These are phyloP conservation scores for Tricholauxania praeusta DNA, from an alignment of 2,888 invertebrate genomes.

Conservation along the genomic window DNA sequence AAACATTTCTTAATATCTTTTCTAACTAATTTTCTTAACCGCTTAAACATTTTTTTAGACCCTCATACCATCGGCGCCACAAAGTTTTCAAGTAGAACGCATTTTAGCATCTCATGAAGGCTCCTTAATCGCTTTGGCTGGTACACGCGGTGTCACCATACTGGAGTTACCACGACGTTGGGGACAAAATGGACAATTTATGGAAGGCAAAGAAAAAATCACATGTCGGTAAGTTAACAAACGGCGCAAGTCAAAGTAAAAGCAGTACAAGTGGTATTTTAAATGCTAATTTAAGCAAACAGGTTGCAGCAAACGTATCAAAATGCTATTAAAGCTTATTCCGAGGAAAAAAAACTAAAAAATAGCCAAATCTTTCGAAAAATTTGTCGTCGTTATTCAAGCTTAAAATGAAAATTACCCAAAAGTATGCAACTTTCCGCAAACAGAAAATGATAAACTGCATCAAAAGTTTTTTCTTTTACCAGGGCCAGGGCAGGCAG, in stretches of 20 bases:
- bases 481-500: conserved; percentile 34
- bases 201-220: conserved; percentile 75
- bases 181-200: conserved; percentile 75
- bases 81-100: conserved; percentile 75
- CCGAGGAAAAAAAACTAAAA: conserved; percentile 48
- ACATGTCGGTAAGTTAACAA: conserved; percentile 69
- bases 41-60: conserved; percentile 68
- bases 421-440: conserved; percentile 42
- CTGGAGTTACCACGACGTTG: conserved; percentile 78
- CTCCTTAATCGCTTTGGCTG: conserved; percentile 75
- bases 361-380: conserved; percentile 45
- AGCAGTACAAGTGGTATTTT: conserved; percentile 32
- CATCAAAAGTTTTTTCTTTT: conserved; percentile 53
- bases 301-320: conserved; percentile 47
- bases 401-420: conserved; percentile 63
- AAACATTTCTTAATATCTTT: conserved; percentile 38
- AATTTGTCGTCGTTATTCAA: conserved; percentile 61
- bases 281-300: conserved; percentile 36
- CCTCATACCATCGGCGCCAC: conserved; percentile 74
- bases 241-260: neutral
- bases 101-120: conserved; percentile 74
- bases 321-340: conserved; percentile 60
- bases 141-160: conserved; percentile 75
- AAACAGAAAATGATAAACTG: conserved; percentile 59
- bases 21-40: conserved; percentile 43